Conservation (phyloP, 2,797 vertebrate genomes). For the Orientallactaga sibirica region DNA sequence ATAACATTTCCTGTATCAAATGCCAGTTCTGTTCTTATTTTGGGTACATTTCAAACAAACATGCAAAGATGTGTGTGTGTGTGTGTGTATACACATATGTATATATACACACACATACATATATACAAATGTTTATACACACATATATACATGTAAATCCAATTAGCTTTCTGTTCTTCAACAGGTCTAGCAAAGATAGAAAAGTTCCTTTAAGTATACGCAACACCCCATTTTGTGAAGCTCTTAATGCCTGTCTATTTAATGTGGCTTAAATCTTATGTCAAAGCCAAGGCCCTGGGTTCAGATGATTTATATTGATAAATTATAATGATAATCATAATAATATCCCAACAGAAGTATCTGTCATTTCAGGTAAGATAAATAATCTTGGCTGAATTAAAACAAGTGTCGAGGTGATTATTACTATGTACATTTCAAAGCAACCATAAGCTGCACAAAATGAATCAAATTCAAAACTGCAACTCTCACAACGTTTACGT, state of each 20-base stretch:
- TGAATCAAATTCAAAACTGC: conserved; percentile 73
- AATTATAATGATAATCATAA: conserved; percentile 71
- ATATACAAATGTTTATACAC: background rate
- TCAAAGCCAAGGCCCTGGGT: conserved; percentile 52
- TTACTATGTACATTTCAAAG: conserved; percentile 80
- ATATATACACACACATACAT: background rate
- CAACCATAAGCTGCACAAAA: conserved; percentile 79
- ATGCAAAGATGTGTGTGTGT: background rate
- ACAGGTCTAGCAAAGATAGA: background rate
- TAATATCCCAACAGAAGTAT: conserved; percentile 70
- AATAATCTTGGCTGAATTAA: conserved; percentile 79
- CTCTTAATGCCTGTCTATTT: conserved; percentile 36
- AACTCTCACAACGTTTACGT: conserved; percentile 64
- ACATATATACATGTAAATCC: background rate
- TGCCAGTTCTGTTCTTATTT: conserved; percentile 13
- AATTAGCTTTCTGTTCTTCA: conserved; percentile 20
- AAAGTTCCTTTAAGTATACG: conserved; percentile 8
- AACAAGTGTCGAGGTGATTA: conserved; percentile 80
- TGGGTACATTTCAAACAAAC: background rate
- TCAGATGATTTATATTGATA: conserved; percentile 67
- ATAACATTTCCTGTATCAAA: conserved; percentile 15
- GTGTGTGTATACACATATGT: too few relatives aligned
- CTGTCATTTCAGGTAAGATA: conserved; percentile 77
- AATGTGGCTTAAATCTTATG: conserved; percentile 63
- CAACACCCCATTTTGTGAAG: conserved; percentile 26